Conservation (phyloP, 2,888 invertebrate species). For the Polia nebulosa region DNA sequence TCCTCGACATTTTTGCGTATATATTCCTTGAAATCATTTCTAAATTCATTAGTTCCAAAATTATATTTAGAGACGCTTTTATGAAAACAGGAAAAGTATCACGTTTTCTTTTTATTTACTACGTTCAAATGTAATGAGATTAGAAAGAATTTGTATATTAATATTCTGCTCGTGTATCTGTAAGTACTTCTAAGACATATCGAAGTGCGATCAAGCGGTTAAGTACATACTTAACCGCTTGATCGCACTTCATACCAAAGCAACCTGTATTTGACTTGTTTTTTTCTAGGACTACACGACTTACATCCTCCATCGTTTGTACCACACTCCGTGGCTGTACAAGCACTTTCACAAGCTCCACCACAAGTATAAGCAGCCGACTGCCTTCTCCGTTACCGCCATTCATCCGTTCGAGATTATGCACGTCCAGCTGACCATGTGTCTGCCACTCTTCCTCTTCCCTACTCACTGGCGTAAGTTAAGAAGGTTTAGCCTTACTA, state of each 20-base stretch:
- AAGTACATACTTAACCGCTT: background rate
- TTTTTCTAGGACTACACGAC: conserved; percentile 91
- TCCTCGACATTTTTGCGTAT: background rate
- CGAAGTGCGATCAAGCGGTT: background rate
- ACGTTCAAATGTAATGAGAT: conserved; percentile 7
- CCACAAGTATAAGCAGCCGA: conserved; percentile 94
- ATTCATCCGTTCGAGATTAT: conserved; percentile 94
- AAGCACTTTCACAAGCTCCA: conserved; percentile 94
- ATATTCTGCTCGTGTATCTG: background rate
- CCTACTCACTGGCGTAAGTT: conserved; percentile 93
- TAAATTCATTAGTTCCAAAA: background rate
- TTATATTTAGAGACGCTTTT: background rate
- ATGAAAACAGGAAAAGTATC: conserved; percentile 18
- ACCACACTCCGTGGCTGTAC: conserved; percentile 93
- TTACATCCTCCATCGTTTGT: conserved; percentile 92
- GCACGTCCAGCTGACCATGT: conserved; percentile 91
- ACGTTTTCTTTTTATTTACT: background rate
- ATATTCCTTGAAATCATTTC: background rate
- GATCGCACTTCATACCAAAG: background rate
- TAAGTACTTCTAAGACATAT: background rate
- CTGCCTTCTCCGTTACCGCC: conserved; percentile 94
- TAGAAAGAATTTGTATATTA: background rate
- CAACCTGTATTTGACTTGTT: background rate
- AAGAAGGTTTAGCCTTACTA: too few relatives aligned
- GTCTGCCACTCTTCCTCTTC: conserved; percentile 92